Evolutionary conservation across 2,113 vertebrate genomes (phyloP).

Genomic region (Protobothrops mucrosquamatus): DNA sequence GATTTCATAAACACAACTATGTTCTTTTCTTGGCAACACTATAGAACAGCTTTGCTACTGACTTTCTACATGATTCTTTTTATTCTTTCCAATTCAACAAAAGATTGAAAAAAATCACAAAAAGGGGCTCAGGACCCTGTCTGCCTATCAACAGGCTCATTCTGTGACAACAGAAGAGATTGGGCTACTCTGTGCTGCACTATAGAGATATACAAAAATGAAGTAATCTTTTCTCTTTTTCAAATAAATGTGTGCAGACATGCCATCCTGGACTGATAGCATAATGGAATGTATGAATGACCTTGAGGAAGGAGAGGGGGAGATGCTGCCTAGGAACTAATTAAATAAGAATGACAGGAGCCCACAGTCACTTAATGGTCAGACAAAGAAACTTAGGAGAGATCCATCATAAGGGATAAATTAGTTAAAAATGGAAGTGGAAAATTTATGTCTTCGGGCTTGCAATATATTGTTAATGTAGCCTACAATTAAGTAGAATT

Average conservation of each 20-base stretch:
- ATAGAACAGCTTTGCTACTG: not conserved
- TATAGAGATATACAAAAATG: not conserved
- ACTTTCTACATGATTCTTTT: not conserved
- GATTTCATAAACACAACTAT: not conserved
- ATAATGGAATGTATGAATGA: not conserved
- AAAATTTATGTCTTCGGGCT: not conserved
- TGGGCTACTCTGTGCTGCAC: not conserved
- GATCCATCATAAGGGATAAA: not conserved
- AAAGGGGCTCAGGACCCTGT: too few species aligned
- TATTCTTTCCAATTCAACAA: not conserved
- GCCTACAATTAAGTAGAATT: not conserved
- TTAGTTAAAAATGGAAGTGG: not conserved
- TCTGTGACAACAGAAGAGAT: too few species aligned
- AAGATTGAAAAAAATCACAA: not conserved
- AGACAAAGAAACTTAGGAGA: not conserved
- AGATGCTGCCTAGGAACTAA: not conserved
- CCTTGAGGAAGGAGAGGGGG: not conserved
- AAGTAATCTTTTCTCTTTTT: not conserved
- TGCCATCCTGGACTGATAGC: not conserved
- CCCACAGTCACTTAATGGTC: not conserved
- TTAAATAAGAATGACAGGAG: not conserved
- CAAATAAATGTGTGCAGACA: not conserved
- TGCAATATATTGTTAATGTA: not conserved
- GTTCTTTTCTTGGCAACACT: not conserved
- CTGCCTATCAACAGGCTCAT: too few species aligned